Base-by-base conservation (phyloP, 2,113 vertebrate genomes). In the Pelodiscus sinensis region DNA sequence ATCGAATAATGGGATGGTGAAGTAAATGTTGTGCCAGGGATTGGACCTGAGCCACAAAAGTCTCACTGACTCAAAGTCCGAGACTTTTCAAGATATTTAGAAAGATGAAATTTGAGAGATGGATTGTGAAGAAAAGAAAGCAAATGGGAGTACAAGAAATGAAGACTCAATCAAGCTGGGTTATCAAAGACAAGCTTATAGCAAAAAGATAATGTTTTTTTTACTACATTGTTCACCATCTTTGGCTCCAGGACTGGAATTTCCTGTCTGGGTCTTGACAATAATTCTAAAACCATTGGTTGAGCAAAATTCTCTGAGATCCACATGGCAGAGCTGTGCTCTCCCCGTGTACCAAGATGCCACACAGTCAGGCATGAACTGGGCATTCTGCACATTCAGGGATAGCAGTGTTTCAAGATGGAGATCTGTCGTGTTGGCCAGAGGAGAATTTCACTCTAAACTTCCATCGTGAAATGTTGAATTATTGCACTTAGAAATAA, bases 171-270 rank as follows among this genome's bases (percentile, higher is more conserved):
- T 35, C 82, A 62, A 91, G 60, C 11, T 16, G 71, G 71, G 57
- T 58, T 44, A 92, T 25, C 22, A 22, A 87, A 88, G 94, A 92
- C 9, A 75, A 80, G 56, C 19, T 68, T 50, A 44, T 78, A n/a
- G 78, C 50, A 86, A 81, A 62, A 25, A 85, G 79, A 86, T 62
- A 18, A 54, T 86, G 0, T 44, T 75, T 13, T 13, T 88, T 27
- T 12, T 25, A 1, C 55, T 57, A 51, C 15, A 21, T n/a, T 89
- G 2, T 77, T 87, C 55, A 9, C 83, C 82, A 57, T 3, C 31
- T 85, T 0, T 25, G 82, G 7, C 29, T 58, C 81, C 58, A 73
- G 87, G n/a, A 79, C n/a, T 84, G 75, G 38, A 56, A 16, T 5
- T 1, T 27, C 25, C 55, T 6, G 2, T 44, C 50, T 82, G 52